phyloP scores from a whole-genome alignment of 2,797 vertebrate genomes.

The Dryobates pubescens region DNA sequence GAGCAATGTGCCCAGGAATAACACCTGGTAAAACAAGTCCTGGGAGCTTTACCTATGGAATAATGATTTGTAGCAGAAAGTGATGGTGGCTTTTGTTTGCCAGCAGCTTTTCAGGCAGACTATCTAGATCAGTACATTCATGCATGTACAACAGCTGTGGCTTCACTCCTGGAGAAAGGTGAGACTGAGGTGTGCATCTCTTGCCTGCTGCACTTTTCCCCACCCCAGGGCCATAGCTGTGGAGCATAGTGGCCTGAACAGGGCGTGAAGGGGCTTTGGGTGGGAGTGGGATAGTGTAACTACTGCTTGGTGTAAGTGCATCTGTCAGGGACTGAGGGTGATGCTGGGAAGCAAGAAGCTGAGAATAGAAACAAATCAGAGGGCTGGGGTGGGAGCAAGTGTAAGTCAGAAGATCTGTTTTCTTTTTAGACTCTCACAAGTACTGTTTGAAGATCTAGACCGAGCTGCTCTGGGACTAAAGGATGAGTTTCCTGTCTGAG shows the following conservation, averaged over 20 bases:
- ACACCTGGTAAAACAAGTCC: neutral
- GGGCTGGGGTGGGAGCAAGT: neutral
- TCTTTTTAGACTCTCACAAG: neutral
- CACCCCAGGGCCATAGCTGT: neutral
- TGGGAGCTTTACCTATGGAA: neutral
- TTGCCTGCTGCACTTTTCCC: neutral
- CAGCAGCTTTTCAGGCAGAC: neutral
- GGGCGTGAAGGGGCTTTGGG: neutral
- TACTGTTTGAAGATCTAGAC: neutral
- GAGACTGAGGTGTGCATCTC: fast-evolving
- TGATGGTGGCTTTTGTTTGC: neutral
- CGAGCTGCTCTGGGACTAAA: neutral
- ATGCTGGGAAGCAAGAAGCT: neutral
- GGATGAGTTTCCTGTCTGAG: neutral
- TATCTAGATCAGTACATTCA: neutral
- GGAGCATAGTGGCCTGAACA: neutral
- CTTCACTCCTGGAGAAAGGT: neutral
- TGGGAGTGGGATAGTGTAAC: neutral
- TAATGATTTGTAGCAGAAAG: neutral
- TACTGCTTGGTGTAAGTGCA: neutral
- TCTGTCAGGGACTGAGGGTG: neutral
- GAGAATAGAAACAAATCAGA: neutral
- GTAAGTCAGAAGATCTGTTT: neutral
- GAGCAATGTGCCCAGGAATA: neutral
- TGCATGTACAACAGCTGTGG: fast-evolving